A percentile compares a stretch with the other conserved stretches of the same genome.
Conservation (phyloP, 2,797 vertebrate species). For the Balearica regulorum region DNA sequence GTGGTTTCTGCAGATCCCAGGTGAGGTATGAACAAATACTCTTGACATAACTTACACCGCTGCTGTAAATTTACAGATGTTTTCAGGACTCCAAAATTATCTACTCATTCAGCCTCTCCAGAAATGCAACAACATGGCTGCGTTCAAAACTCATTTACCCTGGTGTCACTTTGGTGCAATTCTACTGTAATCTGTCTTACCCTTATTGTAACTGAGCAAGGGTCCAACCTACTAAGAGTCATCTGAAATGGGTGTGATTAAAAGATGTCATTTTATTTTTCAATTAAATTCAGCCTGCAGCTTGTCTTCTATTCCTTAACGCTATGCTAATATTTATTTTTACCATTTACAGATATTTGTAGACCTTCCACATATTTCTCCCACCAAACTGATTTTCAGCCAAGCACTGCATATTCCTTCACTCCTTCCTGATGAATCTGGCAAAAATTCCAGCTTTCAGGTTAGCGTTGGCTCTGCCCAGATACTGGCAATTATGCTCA, state of each 20-base stretch:
- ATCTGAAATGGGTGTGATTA: neutral
- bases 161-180: neutral
- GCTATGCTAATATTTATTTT: neutral
- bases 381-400: neutral
- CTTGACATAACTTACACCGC: neutral
- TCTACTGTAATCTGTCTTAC: neutral
- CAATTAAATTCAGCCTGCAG: neutral
- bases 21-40: neutral
- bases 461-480: neutral
- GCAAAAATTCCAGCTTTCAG: neutral
- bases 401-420: neutral
- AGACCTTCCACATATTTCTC: neutral
- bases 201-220: neutral
- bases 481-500: neutral
- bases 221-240: neutral
- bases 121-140: neutral
- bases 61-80: neutral
- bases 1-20: neutral
- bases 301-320: neutral
- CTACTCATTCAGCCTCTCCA: neutral
- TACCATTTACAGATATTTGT: neutral
- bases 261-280: neutral
- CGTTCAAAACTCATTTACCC: neutral
- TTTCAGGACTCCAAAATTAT: neutral
- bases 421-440: neutral